Evolutionary conservation across 1,140 invertebrate species (phyloP), one percentile per base, ranked within the genome.

Genomic region (Pogonus chalceus): DNA sequence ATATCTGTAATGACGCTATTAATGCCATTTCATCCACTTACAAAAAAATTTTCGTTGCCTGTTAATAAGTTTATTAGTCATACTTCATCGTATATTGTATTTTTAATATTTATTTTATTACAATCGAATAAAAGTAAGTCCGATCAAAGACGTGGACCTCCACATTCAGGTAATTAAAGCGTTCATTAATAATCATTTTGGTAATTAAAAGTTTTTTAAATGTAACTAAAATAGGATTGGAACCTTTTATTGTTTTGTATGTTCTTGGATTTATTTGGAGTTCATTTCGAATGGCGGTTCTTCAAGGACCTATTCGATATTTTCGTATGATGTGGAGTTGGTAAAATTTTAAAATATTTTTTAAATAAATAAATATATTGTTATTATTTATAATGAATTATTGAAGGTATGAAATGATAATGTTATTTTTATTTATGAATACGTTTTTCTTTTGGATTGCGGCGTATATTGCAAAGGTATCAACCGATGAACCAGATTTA

Each of bases 71-170:
- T 79, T 64, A 71, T 82, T 37, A 78, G 74, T 22, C 76, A 77
- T 37, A 70, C 78, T 1, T 74, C 79, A 12, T 76, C 77, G n/a
- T 85, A 83, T 56, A 43, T 80, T 1, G 62, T 81, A 16, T 84
- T 85, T 61, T 71, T 85, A 0, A 60, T 75, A 0, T 67, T 84
- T 54, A 72, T 83, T 20, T 77, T 84, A 51, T 56, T 74, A 0
- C 70, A 78, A 57, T 79, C 78, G 3, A 77, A 76, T 59, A 59
- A 71, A 57, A 74, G 79, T 61, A 80, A 79, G 61, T 71, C 49
- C 21, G 57, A 66, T 47, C 74, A 77, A 57, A 71, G 70, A 52
- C 66, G 78, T 35, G 74, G 76, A 53, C 76, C 78, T 3, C 78
- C 78, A 2, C 65, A 73, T 55, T 72, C 75, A 55, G 77, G 37